Conservation (phyloP, 2,797 vertebrate species). For the Cichlasoma orientale region DNA sequence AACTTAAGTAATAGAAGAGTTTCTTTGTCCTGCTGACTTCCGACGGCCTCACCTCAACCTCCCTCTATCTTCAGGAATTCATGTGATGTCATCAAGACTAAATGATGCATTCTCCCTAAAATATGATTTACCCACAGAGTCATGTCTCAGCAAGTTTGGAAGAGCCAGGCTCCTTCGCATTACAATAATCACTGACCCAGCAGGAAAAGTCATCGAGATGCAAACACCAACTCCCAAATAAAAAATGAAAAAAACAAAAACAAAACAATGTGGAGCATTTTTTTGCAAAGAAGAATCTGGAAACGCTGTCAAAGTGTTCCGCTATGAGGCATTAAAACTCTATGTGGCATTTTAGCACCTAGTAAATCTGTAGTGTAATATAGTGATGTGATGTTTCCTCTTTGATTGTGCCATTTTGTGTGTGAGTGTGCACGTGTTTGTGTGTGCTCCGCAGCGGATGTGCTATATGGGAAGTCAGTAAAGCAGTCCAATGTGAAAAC, state of each 20-base stretch:
- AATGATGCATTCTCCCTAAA: constrained; percentile 44
- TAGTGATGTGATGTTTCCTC: constrained; percentile 44
- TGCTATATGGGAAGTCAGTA: constrained; percentile 64
- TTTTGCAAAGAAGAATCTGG: constrained; percentile 23
- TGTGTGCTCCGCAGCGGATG: constrained; percentile 17
- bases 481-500: constrained; percentile 77
- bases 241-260: not conserved
- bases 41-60: constrained; percentile 50
- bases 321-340: constrained; percentile 52
- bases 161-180: constrained; percentile 23
- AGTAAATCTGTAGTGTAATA: constrained; percentile 67
- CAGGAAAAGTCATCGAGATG: constrained; percentile 50
- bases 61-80: constrained; percentile 48
- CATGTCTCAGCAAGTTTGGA: constrained; percentile 49
- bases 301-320: constrained; percentile 51
- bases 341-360: constrained; percentile 52
- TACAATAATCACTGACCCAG: constrained; percentile 51
- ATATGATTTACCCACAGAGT: constrained; percentile 34
- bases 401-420: constrained; percentile 40
- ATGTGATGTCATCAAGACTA: constrained; percentile 44
- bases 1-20: not conserved
- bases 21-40: constrained; percentile 35
- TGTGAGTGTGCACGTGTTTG: constrained; percentile 17
- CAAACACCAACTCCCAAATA: constrained; percentile 27
- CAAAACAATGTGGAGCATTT: not conserved